Base-by-base conservation (phyloP, 2,888 invertebrate species). In the Apamea monoglypha region DNA sequence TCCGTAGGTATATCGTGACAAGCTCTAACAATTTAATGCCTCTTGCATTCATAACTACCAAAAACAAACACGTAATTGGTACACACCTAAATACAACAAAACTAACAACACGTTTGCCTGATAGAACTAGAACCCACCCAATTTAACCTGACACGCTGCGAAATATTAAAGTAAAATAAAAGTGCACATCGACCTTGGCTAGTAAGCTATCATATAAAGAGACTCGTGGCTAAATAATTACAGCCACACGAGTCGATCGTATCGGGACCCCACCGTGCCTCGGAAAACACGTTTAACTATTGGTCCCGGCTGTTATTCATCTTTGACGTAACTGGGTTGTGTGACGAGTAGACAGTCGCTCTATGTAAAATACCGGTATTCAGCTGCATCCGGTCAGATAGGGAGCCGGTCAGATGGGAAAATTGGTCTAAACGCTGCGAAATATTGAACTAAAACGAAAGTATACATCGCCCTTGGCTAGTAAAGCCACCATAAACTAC, bases 41-140 rank as follows among this genome's bases (percentile, higher is more conserved):
- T 36, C 32, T 67, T 64, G 53, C 29, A 67, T 76, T 72, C 16
- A 2, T 63, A 59, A 70, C n/a, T 36, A 68, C 18, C 25, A 32
- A 61, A 70, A 47, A 71, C 64, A 29, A 40, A 77, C 1, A 25
- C 32, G 8, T 53, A 67, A 72, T 77, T 63, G 36, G 47, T 32
- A 53, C 83, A 74, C 86, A 67, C 86, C 73, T 72, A 50, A 36
- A 61, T 32, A 72, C 69, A 83, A 75, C 83, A 83, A 82, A 84
- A 82, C 29, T 72, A 72, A 75, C 47, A 47, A 14, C 12, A 66
- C 8, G 14, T 40, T 82, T 59, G 84, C 84, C 83, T 86, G 84
- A 63, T 16, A 3, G 25, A 29, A 59, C 36, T 70, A 40, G 25
- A 71, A 50, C n/a, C 44, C 16, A 29, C 25, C 74, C 68, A 68